Base-by-base conservation (phyloP, 2,797 vertebrate species). In the Steatocranus sp. region DNA sequence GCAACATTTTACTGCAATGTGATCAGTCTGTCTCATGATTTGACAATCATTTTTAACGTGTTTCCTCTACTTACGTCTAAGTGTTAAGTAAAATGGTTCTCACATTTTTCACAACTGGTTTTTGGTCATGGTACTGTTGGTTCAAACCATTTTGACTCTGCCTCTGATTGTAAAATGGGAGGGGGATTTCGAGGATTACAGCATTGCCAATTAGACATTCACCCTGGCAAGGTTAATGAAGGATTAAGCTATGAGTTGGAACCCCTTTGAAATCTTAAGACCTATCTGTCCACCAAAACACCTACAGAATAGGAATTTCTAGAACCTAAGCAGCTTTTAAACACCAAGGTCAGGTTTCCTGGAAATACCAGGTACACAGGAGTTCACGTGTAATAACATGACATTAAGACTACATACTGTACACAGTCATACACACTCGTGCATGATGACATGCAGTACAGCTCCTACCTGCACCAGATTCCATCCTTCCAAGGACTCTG, bases 401-500 rank as follows among this genome's bases (percentile, higher is more conserved):
- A n/a, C 15, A 38, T 20, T 14, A 2, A 56, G 23, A 20, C 11
- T n/a, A 7, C 20, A n/a, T 11, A 43, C 2, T 11, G 75, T 79
- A 78, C 4, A 11, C 4, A 78, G 7, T 30, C 58, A 76, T 15
- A 61, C 51, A 58, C 27, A 32, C 56, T 73, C 20, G 3, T 54
- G 14, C 9, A n/a, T 5, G 1, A 3, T 15, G 6, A 80, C 32
- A 73, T 49, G 11, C 23, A 23, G 12, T 2, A 11, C 9, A 23
- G 76, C 30, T 38, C 97, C 96, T 97, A 99, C 99, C 98, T 99
- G 99, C 83, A 99, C 98, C 86, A 99, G 96, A 93, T 99, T 99
- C 99, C 99, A 99, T 83, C 98, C 99, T 93, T 98, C 98, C 83
- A 99, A 95, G 81, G 99, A 99, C 92, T 99, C 99, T 0, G 99